Evolutionary conservation across 2,113 vertebrate species (phyloP).

Genomic region (Mungos mungo): DNA sequence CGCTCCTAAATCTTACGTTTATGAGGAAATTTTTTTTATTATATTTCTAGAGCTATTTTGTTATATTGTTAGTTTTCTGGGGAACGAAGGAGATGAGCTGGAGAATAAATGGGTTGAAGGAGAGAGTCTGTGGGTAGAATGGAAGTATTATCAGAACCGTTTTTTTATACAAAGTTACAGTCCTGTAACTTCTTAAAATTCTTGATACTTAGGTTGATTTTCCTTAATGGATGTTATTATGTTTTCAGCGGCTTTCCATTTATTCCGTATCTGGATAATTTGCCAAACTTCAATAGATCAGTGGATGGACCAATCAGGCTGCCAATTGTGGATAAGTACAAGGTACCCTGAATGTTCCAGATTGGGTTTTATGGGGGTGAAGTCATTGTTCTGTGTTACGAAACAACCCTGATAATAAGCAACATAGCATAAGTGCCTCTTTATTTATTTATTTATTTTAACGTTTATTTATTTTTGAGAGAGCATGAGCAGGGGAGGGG

Average conservation of each 20-base stretch:
- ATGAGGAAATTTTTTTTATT: background rate
- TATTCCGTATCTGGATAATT: conserved; percentile 97
- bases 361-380: conserved; percentile 13
- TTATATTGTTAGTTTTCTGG: conserved; percentile 9
- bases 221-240: conserved; percentile 56
- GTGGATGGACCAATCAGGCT: conserved; percentile 96
- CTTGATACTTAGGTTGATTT: conserved; percentile 34
- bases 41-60: background rate
- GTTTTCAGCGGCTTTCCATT: conserved; percentile 95
- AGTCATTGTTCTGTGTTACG: background rate
- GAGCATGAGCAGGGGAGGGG: no score
- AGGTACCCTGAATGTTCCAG: conserved; percentile 86
- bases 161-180: background rate
- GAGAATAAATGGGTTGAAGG: background rate
- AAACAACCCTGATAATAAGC: conserved; percentile 2
- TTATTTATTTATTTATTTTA: background rate
- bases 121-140: background rate
- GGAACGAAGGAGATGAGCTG: background rate
- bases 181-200: conserved; percentile 14
- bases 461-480: no score
- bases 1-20: conserved; percentile 5
- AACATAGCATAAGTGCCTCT: background rate
- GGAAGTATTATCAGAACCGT: conserved; percentile 4
- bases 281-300: conserved; percentile 98
- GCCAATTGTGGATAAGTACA: conserved; percentile 99